Base-by-base conservation (phyloP, 2,888 invertebrate genomes). In the Steinernema hermaphroditum region DNA sequence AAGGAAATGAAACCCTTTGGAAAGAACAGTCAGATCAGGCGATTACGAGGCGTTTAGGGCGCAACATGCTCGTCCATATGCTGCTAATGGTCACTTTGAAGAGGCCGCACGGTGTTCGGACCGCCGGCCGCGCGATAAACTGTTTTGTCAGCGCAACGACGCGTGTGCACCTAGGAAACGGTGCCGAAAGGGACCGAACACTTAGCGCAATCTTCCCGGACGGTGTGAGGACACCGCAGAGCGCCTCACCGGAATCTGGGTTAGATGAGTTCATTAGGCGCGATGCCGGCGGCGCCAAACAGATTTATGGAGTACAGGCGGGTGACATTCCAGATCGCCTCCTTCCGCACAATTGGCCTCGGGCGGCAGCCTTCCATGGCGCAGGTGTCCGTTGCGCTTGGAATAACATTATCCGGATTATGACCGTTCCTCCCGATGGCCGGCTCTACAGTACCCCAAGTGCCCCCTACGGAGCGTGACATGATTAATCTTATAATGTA, bases 71-170 rank as follows among this genome's bases (percentile, higher is more conserved):
- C 19, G 6, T 22, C 54, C 54, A 54, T 54, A 54, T 54, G 54
- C n/a, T 54, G 54, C 27, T 54, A 54, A 54, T 54, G 54, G 54
- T 22, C 6, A 16, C 54, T 54, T 54, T 54, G 54, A 54, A 27
- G 54, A 8, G 19, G 27, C 54, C 54, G 54, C 54, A 16, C 54
- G 54, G 46, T 16, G 43, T 41, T 16, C 49, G 9, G 49, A n/a
- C 22, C 54, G 6, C 54, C 54, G 54, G 27, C 54, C 54, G 54
- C 54, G 54, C 54, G 54, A 54, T 54, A 54, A 49, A 54, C 54
- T 54, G 54, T 54, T 54, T 54, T 54, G 54, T 54, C 54, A 46
- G 54, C 54, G 54, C 27, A 54, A 54, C 54, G 54, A 54, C 54
- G 54, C 54, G 54, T 54, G 54, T 6, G 19, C 12, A 6, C 12